Conservation (phyloP, 2,888 invertebrate species). For the Sinodicranocentrus sp. region DNA sequence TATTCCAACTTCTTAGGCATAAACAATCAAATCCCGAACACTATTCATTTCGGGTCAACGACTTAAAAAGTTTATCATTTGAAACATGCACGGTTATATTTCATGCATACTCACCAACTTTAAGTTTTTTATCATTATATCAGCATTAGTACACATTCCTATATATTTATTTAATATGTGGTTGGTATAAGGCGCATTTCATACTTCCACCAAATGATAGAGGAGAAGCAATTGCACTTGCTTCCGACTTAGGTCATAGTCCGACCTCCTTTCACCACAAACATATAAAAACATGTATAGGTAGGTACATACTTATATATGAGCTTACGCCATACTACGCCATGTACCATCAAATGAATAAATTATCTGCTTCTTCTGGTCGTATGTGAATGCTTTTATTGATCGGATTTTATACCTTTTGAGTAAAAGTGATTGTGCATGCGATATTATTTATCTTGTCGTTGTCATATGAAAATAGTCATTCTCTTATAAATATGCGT, state of each 20-base stretch:
- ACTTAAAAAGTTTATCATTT: conserved; percentile 50
- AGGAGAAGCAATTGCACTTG: conserved; percentile 32
- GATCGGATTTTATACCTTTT: conserved; percentile 23
- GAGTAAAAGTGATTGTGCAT: background rate
- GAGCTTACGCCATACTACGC: background rate
- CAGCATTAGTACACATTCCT: too few relatives aligned
- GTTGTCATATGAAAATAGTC: too few relatives aligned
- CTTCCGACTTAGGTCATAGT: conserved; percentile 62
- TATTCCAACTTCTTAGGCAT: background rate
- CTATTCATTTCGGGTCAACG: conserved; percentile 34
- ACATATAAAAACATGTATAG: conserved; percentile 13
- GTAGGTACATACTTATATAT: background rate
- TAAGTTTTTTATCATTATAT: conserved; percentile 16
- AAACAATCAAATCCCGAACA: conserved; percentile 27
- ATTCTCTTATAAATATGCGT: too few relatives aligned
- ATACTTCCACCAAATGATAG: conserved; percentile 33
- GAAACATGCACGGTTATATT: conserved; percentile 35
- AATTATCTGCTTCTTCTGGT: conserved; percentile 37
- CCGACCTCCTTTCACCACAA: conserved; percentile 57
- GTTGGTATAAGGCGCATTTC: conserved; percentile 6
- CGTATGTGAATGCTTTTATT: conserved; percentile 45
- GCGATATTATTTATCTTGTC: too few relatives aligned
- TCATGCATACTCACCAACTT: conserved; percentile 7
- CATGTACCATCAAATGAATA: conserved; percentile 49
- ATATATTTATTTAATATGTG: background rate